phyloP scores from a whole-genome alignment of 2,888 invertebrate species.

The Stictocephala bisonia region DNA sequence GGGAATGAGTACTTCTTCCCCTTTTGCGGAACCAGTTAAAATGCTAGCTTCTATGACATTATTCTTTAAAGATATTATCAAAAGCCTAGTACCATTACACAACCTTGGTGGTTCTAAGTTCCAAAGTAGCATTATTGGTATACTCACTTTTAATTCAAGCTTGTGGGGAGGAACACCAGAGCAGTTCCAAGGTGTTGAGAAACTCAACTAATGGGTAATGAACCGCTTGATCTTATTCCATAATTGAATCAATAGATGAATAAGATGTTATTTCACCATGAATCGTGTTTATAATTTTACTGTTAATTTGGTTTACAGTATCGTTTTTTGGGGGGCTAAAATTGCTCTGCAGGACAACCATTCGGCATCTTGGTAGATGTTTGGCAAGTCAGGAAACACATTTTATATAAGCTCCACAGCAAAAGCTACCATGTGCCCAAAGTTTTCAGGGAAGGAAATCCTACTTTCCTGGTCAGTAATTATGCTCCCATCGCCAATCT shows the following conservation, averaged over 20 bases:
- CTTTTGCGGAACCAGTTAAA: neutral
- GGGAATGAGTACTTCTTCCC: neutral
- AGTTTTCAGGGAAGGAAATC: neutral
- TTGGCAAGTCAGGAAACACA: neutral
- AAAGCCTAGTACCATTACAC: neutral
- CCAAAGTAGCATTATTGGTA: too few species aligned
- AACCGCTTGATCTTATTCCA: conserved; percentile 12
- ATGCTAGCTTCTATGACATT: neutral
- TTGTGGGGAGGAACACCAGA: too few species aligned
- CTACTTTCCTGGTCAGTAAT: neutral
- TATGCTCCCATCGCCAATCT: neutral
- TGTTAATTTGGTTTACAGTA: neutral
- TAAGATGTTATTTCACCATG: neutral
- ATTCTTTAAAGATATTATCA: neutral
- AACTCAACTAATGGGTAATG: too few species aligned
- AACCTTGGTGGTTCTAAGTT: neutral
- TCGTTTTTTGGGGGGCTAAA: neutral
- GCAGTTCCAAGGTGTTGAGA: neutral
- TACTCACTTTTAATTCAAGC: too few species aligned
- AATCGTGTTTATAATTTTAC: neutral
- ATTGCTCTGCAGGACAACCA: neutral
- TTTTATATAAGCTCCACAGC: neutral
- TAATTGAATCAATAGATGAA: neutral
- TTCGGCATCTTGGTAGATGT: neutral
- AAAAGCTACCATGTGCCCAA: neutral